These are phyloP conservation scores for Lasaia peninsularis DNA, from an alignment of 1,140 invertebrate genomes.

Conservation along the genomic window DNA sequence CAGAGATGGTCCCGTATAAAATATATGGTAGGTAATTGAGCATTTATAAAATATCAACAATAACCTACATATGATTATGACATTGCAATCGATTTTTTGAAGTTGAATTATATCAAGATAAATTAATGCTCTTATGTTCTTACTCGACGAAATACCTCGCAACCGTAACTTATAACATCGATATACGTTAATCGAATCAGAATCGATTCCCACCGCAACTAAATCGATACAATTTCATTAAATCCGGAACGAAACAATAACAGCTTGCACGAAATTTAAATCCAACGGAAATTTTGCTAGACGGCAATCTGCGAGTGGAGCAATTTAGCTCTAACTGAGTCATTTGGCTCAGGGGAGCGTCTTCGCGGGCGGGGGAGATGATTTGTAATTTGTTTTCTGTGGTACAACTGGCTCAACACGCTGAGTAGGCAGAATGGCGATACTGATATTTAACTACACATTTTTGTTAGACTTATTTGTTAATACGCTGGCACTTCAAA, in stretches of 20 bases:
- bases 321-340: constrained; percentile 73
- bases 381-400: constrained; percentile 75
- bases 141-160: neutral
- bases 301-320: constrained; percentile 48
- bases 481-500: too few relatives aligned
- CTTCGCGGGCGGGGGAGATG: constrained; percentile 60
- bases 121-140: neutral
- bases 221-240: constrained; percentile 66
- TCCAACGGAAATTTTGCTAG: constrained; percentile 65
- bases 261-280: constrained; percentile 55
- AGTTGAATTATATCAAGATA: too few relatives aligned
- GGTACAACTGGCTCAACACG: constrained; percentile 15
- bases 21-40: too few relatives aligned
- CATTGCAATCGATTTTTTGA: too few relatives aligned
- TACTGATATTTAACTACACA: constrained; percentile 22
- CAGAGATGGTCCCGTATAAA: too few relatives aligned
- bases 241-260: constrained; percentile 45
- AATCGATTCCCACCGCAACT: constrained; percentile 39
- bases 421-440: constrained; percentile 18
- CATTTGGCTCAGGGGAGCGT: constrained; percentile 53
- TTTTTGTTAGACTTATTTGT: too few relatives aligned
- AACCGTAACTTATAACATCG: constrained; percentile 10
- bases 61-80: neutral
- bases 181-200: constrained; percentile 29
- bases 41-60: neutral